Conservation (phyloP, 2,113 vertebrate species). For the Percina caprodes region DNA sequence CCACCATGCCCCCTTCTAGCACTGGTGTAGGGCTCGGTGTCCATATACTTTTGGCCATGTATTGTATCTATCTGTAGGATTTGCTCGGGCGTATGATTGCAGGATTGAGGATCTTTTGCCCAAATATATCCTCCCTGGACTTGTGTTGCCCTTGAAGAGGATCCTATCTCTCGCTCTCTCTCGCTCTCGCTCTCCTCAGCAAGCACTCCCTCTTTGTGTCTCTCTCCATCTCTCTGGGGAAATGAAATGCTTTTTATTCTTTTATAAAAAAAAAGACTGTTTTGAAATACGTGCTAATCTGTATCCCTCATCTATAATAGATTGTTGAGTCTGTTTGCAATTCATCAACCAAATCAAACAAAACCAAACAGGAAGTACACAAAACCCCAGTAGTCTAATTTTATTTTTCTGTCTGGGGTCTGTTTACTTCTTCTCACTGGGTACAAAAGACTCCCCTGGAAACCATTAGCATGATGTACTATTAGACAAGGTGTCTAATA, state of each 20-base stretch:
- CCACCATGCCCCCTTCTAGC: too few relatives aligned
- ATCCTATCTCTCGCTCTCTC: not conserved
- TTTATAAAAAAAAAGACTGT: not conserved
- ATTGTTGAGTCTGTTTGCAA: conserved; percentile 16
- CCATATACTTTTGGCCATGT: not conserved
- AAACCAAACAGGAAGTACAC: not conserved
- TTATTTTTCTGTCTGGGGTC: too few relatives aligned
- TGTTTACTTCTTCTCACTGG: not conserved
- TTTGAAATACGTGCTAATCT: not conserved
- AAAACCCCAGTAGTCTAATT: not conserved
- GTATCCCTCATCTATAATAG: not conserved
- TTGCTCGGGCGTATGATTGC: not conserved
- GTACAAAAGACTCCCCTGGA: not conserved
- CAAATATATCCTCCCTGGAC: conserved; percentile 29
- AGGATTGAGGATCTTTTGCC: conserved; percentile 16
- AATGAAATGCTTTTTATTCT: not conserved
- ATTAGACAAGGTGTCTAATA: too few relatives aligned
- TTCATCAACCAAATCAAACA: conserved; percentile 14
- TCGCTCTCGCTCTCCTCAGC: not conserved
- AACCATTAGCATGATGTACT: not conserved
- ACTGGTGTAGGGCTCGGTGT: not conserved
- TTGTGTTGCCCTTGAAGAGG: not conserved
- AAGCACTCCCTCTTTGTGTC: not conserved
- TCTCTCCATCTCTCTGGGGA: not conserved
- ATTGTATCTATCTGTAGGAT: not conserved